Conservation (phyloP, 2,888 invertebrate genomes). For the Acrobasis suavella region DNA sequence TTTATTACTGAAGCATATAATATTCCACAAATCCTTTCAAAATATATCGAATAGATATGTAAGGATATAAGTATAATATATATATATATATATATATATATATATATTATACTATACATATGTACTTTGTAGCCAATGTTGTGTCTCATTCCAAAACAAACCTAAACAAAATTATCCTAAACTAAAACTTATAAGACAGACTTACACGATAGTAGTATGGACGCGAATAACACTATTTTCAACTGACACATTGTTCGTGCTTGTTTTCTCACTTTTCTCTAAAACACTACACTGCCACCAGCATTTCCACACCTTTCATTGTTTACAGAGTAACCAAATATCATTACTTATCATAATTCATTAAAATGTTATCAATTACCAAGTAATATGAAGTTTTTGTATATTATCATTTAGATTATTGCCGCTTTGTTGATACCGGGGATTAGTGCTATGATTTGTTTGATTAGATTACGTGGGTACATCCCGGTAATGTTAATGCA, state of each 20-base stretch:
- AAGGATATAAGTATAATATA: too few relatives aligned
- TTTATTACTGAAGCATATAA: too few relatives aligned
- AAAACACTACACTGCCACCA: conserved; percentile 5
- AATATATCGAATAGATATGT: too few relatives aligned
- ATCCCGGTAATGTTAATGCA: neutral
- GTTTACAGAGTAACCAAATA: conserved; percentile 34
- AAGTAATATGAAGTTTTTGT: conserved; percentile 34
- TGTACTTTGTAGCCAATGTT: neutral
- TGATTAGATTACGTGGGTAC: conserved; percentile 28
- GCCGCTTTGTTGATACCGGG: conserved; percentile 13
- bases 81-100: too few relatives aligned
- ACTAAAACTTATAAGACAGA: conserved; percentile 19
- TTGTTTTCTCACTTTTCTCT: neutral
- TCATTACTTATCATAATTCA: conserved; percentile 38
- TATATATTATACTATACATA: too few relatives aligned
- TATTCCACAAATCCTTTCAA: too few relatives aligned
- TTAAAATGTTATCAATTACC: conserved; percentile 37
- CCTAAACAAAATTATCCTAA: neutral
- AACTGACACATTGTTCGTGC: conserved; percentile 29
- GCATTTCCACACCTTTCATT: conserved; percentile 30
- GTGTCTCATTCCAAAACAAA: neutral
- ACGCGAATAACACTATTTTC: conserved; percentile 26
- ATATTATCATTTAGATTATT: conserved; percentile 16
- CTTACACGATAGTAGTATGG: conserved; percentile 33
- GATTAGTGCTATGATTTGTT: conserved; percentile 23